Evolutionary conservation across 2,797 vertebrate species (phyloP), one percentile per base, ranked within the genome.

Genomic region (Discoglossus pictus): DNA sequence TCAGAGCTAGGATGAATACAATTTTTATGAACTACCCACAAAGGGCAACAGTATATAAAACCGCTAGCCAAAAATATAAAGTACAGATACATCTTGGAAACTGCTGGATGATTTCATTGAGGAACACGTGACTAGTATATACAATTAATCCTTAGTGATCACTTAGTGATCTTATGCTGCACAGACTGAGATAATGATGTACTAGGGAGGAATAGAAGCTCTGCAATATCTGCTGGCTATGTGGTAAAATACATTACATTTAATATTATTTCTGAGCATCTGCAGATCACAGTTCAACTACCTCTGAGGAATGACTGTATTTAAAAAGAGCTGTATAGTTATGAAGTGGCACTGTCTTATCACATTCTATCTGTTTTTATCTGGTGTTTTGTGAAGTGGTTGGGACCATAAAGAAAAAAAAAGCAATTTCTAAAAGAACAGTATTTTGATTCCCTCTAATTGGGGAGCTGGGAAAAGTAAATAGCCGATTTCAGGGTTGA

Each of bases 201-300:
- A 12, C 27, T 34, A 9, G 27, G 27, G 50, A 65, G 18, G 18
- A 35, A 55, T 46, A 54, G 27, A 64, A 17, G 12, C 7, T 34
- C 7, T 34, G 17, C 27, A 24, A 44, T 65, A 23, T 38, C 9
- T 4, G 13, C 27, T 24, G 25, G 35, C 34, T 52, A 52, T 13
- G 16, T 36, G 20, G 4, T 31, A 31, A 31, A 31, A 31, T 31
- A 31, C 27, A 31, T 31, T 11, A 17, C 20, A 54, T 36, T 55
- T 46, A 44, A 46, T 55, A 24, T 46, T 12, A 36, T 44, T 11
- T 38, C 3, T 31, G 27, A 31, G 27, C 27, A 4, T 31, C 8
- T 23, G 20, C 40, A 46, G 51, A 54, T 35, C 39, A 44, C 17
- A 65, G 62, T 65, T 65, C 39, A 65, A 15, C 50, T 55, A 54